phyloP scores from a whole-genome alignment of 2,888 invertebrate genomes.

The Phortica okadai region DNA sequence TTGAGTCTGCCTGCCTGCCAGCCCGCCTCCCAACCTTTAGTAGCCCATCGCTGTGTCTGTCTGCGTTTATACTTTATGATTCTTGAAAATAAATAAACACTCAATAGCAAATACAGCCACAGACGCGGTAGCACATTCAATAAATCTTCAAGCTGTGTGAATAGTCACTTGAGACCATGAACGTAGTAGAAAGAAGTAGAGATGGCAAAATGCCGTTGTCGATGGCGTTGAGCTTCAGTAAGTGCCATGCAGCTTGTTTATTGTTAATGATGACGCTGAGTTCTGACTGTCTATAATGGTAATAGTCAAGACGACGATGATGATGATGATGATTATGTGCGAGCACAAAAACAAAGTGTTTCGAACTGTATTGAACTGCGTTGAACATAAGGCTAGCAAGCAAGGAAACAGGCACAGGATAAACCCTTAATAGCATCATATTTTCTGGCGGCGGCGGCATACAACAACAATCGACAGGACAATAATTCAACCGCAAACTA shows the following conservation, averaged over 20 bases:
- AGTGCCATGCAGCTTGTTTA: conserved; percentile 27
- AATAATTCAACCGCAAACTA: conserved; percentile 27
- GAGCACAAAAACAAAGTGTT: conserved; percentile 54
- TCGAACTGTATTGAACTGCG: not conserved
- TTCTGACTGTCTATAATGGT: conserved; percentile 54
- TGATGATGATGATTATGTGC: conserved; percentile 53
- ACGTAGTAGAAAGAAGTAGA: not conserved
- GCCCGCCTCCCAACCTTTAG: conserved; percentile 28
- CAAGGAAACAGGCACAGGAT: conserved; percentile 43
- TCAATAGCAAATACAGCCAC: conserved; percentile 67
- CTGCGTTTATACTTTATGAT: conserved; percentile 65
- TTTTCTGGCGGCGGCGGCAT: conserved; percentile 43
- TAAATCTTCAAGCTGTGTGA: conserved; percentile 68
- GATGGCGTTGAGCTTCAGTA: conserved; percentile 23
- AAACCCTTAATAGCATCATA: conserved; percentile 60
- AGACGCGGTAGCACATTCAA: conserved; percentile 60
- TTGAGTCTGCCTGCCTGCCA: not conserved
- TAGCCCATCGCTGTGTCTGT: conserved; percentile 35
- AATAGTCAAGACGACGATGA: conserved; percentile 53
- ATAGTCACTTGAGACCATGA: conserved; percentile 67
- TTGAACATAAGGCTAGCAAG: conserved; percentile 52
- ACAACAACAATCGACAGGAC: conserved; percentile 45
- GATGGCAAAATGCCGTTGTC: conserved; percentile 19
- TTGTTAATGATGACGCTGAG: conserved; percentile 19
- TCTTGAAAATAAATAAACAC: conserved; percentile 73